Percentiles rank a stretch among this genome's conserved stretches.
These are phyloP conservation scores for Diarsia mendica DNA, from an alignment of 2,888 invertebrate species.

Conservation along the genomic window DNA sequence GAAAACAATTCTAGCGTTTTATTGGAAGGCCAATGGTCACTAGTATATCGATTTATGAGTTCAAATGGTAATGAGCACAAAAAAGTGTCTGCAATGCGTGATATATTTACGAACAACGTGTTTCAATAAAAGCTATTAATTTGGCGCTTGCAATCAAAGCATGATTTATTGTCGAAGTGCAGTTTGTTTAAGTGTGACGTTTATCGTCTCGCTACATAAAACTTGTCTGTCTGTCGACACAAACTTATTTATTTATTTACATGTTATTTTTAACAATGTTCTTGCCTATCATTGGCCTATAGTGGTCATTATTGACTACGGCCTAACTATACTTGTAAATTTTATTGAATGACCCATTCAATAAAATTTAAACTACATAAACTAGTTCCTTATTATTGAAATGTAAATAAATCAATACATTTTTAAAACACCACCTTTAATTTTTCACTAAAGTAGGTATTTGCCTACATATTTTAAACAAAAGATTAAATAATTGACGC, in stretches of 20 bases:
- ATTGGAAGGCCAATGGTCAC: not conserved
- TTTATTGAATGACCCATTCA: too few species aligned
- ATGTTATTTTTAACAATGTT: not conserved
- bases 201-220: constrained; percentile 55
- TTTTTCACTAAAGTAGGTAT: too few species aligned
- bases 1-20: not conserved
- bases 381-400: not conserved
- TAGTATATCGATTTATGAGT: constrained; percentile 12
- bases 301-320: too few species aligned
- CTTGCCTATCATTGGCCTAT: not conserved
- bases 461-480: too few species aligned
- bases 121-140: constrained; percentile 47
- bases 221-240: constrained; percentile 58
- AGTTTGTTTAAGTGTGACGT: constrained; percentile 41
- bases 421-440: too few species aligned
- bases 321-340: not conserved
- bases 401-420: not conserved
- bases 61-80: constrained; percentile 31
- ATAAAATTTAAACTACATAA: too few species aligned
- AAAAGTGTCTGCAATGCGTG: constrained; percentile 32
- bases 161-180: constrained; percentile 38
- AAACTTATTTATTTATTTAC: constrained; percentile 40
- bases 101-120: constrained; percentile 21
- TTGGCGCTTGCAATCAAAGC: constrained; percentile 46
- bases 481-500: too few species aligned